Evolutionary conservation across 2,113 vertebrate genomes (phyloP).

Genomic region (Odocoileus hemionus): DNA sequence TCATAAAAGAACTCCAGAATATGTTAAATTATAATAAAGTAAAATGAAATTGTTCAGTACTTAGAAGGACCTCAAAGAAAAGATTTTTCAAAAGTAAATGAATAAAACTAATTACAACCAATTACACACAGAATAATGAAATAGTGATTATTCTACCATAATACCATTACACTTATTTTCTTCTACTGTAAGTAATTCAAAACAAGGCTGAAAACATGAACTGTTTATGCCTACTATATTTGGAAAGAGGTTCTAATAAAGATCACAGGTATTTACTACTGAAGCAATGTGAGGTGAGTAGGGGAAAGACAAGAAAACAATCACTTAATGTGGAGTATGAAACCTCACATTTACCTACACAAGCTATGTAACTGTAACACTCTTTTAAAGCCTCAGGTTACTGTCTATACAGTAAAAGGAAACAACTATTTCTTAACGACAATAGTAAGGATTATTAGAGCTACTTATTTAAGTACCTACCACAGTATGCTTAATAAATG

Average conservation of each 20-base stretch:
- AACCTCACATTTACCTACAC: not conserved
- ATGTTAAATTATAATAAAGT: not conserved
- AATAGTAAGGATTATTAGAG: not conserved
- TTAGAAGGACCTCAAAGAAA: not conserved
- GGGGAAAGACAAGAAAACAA: not conserved
- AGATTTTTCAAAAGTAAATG: conserved; percentile 23
- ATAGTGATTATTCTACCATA: not conserved
- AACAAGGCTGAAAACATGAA: conserved; percentile 2
- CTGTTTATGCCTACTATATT: not conserved
- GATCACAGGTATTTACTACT: not conserved
- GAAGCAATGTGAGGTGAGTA: not conserved
- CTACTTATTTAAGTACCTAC: not conserved
- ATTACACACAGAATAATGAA: conserved; percentile 8
- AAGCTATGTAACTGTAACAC: not conserved
- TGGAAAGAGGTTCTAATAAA: not conserved
- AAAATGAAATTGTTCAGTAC: not conserved
- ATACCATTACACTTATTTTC: not conserved
- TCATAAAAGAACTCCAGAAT: not conserved
- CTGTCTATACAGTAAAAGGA: not conserved
- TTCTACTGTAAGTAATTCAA: conserved; percentile 6
- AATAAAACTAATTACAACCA: not conserved
- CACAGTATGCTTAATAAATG: conserved; percentile 15
- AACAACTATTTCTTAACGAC: not conserved
- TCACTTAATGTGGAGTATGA: not conserved
- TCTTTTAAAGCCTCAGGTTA: not conserved